Evolutionary conservation across 1,140 invertebrate species (phyloP).

Genomic region (Tenebrio molitor): DNA sequence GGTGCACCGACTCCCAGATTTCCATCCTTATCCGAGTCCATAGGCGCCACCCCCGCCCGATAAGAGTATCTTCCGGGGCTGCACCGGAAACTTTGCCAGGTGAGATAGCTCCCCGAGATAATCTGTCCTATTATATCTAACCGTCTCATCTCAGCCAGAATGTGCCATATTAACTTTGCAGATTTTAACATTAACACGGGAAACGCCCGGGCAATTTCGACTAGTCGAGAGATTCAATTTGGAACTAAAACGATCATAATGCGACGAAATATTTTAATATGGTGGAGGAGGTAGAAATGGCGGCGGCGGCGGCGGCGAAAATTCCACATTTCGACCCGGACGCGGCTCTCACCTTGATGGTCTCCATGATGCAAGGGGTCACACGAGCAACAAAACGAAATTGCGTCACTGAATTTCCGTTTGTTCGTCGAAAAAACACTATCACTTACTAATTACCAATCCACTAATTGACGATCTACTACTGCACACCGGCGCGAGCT

Average conservation of each 20-base stretch:
- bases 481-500: not conserved
- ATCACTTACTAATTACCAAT: no score
- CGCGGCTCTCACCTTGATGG: no score
- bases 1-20: conserved; percentile 41
- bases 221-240: conserved; percentile 23
- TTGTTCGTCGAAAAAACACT: no score
- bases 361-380: no score
- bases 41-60: conserved; percentile 5
- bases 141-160: conserved; percentile 33
- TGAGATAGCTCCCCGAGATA: conserved; percentile 29
- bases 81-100: conserved; percentile 37
- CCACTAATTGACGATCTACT: not conserved
- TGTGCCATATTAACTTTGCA: conserved; percentile 36
- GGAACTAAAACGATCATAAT: conserved; percentile 25
- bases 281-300: no score
- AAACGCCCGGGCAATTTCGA: conserved; percentile 12
- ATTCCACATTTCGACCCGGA: no score
- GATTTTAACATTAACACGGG: conserved; percentile 32
- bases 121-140: conserved; percentile 36
- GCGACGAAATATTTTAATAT: not conserved
- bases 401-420: no score
- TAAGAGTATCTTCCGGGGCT: conserved; percentile 16
- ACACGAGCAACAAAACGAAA: no score
- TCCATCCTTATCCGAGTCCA: conserved; percentile 44
- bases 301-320: not conserved